Percentiles rank a stretch among this genome's conserved stretches.
These are phyloP conservation scores for Neopelma chrysocephalum DNA, from an alignment of 2,797 vertebrate species.

Conservation along the genomic window DNA sequence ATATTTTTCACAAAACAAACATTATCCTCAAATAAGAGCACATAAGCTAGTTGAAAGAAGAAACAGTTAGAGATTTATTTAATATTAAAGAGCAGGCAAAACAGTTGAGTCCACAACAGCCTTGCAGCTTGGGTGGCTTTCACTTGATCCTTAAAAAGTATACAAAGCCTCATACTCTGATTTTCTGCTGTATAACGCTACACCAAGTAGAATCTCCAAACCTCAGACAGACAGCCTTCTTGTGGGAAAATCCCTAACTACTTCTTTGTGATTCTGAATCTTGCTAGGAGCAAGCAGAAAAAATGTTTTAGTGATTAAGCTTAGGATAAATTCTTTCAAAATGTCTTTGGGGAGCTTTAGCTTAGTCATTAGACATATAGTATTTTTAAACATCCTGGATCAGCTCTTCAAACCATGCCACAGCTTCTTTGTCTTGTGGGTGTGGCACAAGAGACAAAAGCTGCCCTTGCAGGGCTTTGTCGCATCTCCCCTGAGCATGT, in stretches of 20 bases:
- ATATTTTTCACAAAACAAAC: conserved; percentile 8
- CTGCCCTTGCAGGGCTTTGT: neutral
- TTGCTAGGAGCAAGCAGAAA: conserved; percentile 1
- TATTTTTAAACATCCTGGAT: conserved; percentile 41
- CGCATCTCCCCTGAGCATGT: rapidly evolving
- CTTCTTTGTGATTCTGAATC: neutral
- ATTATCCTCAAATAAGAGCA: neutral
- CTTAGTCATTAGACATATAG: neutral
- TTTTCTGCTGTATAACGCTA: neutral
- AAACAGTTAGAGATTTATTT: neutral
- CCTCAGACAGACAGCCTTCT: neutral
- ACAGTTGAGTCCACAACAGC: neutral
- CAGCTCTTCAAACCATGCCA: neutral
- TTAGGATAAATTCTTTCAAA: conserved; percentile 20
- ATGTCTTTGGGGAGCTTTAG: neutral
- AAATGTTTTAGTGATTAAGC: neutral
- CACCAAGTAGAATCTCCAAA: neutral
- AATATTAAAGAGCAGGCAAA: neutral
- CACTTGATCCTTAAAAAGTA: neutral
- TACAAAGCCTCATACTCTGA: neutral
- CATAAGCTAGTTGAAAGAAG: neutral
- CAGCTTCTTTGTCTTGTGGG: neutral
- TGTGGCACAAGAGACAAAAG: neutral
- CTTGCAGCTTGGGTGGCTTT: neutral
- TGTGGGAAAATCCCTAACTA: conserved; percentile 27